Base-by-base conservation (phyloP, 2,113 vertebrate genomes). In the Galbula dea region DNA sequence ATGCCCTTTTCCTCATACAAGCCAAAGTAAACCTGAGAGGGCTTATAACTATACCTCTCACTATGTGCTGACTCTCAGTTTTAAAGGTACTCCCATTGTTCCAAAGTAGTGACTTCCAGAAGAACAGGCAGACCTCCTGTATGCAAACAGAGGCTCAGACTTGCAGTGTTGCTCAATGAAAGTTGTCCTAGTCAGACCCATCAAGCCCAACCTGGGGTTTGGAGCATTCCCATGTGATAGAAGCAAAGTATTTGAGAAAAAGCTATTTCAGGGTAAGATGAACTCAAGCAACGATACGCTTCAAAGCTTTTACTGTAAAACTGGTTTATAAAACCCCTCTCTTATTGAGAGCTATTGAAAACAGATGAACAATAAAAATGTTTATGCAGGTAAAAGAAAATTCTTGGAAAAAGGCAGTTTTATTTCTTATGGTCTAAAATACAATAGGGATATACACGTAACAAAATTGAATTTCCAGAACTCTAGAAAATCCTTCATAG, bases 341-440 rank as follows among this genome's bases (percentile, higher is more conserved):
- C 76, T 83, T 91, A 87, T 91, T 92, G 79, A 95, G 51, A 79
- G 37, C 86, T 94, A 96, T 96, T 97, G 86, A 95, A 97, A 97
- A 91, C 96, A 97, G 92, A 96, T 96, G 95, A 97, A 92, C 85
- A 90, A 86, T 84, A 96, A 93, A 95, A 95, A 95, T 52, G 55
- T 81, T 85, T 88, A 88, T 86, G 63, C 59, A 89, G 65, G 55
- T 90, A 89, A 93, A 94, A 76, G 39, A 86, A 84, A 92, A 89
- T 87, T 10, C 29, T 90, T 91, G 54, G 73, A 26, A 89, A 93
- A 90, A 52, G 0, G 10, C n/a, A 95, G 77, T 57, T 83, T 80
- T 67, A 87, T 51, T 93, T 94, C 86, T 89, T 83, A 88, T 11
- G 45, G 63, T 92, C 63, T 39, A 57, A 94, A 96, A 91, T 80